These are phyloP conservation scores for Mycogona germanica DNA, from an alignment of 2,888 invertebrate genomes.

Conservation along the genomic window DNA sequence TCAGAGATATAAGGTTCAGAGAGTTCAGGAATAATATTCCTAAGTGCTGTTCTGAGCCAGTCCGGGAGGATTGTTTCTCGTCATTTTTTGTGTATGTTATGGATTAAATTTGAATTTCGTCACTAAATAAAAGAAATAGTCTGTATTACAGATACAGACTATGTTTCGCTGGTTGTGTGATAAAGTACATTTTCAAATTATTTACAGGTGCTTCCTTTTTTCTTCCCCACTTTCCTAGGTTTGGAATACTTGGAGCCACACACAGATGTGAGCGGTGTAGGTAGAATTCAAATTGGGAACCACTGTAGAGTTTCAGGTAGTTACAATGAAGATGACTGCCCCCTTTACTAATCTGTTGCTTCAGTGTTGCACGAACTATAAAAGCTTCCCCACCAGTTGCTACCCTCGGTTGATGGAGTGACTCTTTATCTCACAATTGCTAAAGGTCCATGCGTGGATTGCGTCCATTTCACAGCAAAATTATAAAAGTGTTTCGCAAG, in stretches of 20 bases:
- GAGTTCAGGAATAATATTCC: too few species aligned
- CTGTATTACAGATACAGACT: too few species aligned
- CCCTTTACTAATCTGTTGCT: conserved; percentile 12
- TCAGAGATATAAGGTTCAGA: too few species aligned
- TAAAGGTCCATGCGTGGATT: conserved; percentile 11
- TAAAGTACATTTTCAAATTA: too few species aligned
- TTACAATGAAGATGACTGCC: conserved; percentile 1
- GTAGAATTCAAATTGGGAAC: background rate
- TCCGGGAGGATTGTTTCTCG: too few species aligned
- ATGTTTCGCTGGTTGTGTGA: too few species aligned
- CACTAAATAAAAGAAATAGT: too few species aligned
- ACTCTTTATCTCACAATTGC: conserved; percentile 8
- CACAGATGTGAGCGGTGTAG: conserved; percentile 12
- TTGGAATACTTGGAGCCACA: conserved; percentile 9
- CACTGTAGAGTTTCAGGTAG: conserved; percentile 11
- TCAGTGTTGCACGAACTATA: conserved; percentile 6
- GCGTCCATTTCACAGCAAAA: conserved; percentile 11
- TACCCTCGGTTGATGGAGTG: background rate
- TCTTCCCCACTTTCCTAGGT: conserved; percentile 7
- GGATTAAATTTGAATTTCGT: too few species aligned
- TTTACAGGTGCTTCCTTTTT: too few species aligned
- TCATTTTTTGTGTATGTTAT: too few species aligned
- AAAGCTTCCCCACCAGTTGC: conserved; percentile 3
- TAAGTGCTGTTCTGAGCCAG: too few species aligned
- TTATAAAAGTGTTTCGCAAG: conserved; percentile 9